Evolutionary conservation across 2,888 invertebrate genomes (phyloP), one percentile per base, ranked within the genome.

Genomic region (Germaria angustata): DNA sequence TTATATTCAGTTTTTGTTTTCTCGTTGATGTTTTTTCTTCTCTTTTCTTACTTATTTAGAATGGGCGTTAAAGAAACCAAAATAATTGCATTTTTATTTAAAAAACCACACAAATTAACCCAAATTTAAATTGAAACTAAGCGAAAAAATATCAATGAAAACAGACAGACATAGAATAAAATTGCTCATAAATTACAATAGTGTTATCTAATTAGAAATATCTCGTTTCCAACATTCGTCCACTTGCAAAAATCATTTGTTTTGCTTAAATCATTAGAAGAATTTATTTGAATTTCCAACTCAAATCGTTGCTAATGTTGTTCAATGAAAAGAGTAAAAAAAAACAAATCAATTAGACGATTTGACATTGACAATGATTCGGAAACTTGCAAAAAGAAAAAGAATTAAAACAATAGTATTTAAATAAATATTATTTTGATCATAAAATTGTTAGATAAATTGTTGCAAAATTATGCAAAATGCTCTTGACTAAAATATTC

Each of bases 341-440:
- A 44, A 28, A 4, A 24, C 39, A 24, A 41, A 53, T 17, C 13
- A n/a, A 53, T 69, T 41, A 9, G 51, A 22, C 36, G 39, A 72
- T 32, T 68, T 81, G 81, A 63, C 81, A 81, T 81, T 81, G 81
- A 57, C 73, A 73, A 81, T 81, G 78, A 78, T 81, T 73, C 68
- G 69, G 17, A 66, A 69, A 41, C 39, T 34, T 34, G 46, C 28
- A 20, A 22, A 46, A 41, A 32, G 32, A 17, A 53, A 34, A n/a
- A 32, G 17, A 8, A 28, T 39, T 15, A 57, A 34, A 72, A 72
- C 53, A 44, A 51, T 61, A 68, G 22, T 46, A 46, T 75, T 80
- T 59, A 80, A 68, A 17, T 20, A 34, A 46, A 63, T 69, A 63
- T 80, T 68, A 61, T 68, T 51, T 59, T 61, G 41, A 39, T 68